phyloP scores from a whole-genome alignment of 1,140 invertebrate species.

The Drosophila yakuba region DNA sequence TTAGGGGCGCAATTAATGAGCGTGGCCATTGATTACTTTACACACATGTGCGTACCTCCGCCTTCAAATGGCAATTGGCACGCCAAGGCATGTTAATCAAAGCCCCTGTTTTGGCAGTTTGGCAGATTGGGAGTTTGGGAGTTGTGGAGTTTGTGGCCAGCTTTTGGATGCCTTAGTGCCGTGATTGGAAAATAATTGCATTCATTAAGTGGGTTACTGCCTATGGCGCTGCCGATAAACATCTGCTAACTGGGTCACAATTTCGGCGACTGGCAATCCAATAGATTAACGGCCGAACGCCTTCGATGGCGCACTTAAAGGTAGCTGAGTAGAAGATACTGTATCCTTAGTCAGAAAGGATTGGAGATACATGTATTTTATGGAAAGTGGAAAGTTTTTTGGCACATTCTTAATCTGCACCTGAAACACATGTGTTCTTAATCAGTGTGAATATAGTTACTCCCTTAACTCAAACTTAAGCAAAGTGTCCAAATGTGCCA shows the following conservation, averaged over 20 bases:
- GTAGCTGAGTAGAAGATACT: no score
- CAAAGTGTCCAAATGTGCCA: background rate
- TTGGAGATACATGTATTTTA: no score
- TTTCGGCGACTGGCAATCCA: slow-evolving; percentile 33
- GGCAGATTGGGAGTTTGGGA: slow-evolving; percentile 12
- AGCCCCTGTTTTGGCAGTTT: slow-evolving; percentile 3
- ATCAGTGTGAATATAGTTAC: no score
- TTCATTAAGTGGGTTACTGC: slow-evolving; percentile 51
- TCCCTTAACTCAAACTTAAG: no score
- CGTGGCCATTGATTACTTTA: slow-evolving; percentile 36
- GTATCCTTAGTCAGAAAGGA: no score
- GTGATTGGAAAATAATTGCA: slow-evolving; percentile 77
- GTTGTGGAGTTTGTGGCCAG: slow-evolving; percentile 6
- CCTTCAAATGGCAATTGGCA: slow-evolving; percentile 11
- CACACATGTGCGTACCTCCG: slow-evolving; percentile 7
- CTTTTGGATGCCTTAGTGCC: slow-evolving; percentile 44
- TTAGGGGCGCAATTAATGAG: slow-evolving; percentile 58
- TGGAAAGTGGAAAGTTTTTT: no score
- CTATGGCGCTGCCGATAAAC: slow-evolving; percentile 10
- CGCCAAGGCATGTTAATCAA: slow-evolving; percentile 56
- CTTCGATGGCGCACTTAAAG: slow-evolving; percentile 4
- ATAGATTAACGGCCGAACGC: slow-evolving; percentile 42
- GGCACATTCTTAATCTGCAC: no score
- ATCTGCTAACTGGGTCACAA: slow-evolving; percentile 45
- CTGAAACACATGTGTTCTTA: no score